Evolutionary conservation across 1,140 invertebrate species (phyloP).

Genomic region (Leguminivora glycinivorella): DNA sequence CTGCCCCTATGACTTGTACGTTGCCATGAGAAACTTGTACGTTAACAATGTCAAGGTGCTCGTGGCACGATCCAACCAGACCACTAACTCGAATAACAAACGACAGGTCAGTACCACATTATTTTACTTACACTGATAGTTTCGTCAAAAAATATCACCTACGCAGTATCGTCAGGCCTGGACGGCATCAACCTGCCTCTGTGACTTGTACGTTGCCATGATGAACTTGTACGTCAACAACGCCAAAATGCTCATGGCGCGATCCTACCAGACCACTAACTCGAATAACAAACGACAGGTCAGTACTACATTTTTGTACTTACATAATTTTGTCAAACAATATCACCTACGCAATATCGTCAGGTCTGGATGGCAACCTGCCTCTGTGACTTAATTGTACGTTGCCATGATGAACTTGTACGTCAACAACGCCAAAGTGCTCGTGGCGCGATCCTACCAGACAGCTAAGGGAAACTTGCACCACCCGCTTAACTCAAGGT

Average conservation of each 20-base stretch:
- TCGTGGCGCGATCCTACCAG: constrained; percentile 85
- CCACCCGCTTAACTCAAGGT: constrained; percentile 85
- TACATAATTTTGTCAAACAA: neutral
- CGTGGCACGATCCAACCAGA: constrained; percentile 84
- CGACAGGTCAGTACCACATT: constrained; percentile 82
- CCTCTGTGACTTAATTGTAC: constrained; percentile 89
- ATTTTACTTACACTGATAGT: neutral
- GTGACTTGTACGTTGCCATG: constrained; percentile 85
- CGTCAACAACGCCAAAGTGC: constrained; percentile 89
- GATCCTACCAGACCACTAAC: constrained; percentile 84
- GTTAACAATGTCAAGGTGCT: constrained; percentile 90
- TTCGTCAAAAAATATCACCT: constrained; percentile 30
- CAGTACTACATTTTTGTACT: constrained; percentile 39
- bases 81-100: constrained; percentile 80
- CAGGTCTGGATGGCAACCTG: constrained; percentile 88
- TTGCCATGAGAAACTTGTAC: constrained; percentile 84
- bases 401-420: constrained; percentile 84
- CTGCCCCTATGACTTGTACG: constrained; percentile 90
- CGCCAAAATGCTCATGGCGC: constrained; percentile 84
- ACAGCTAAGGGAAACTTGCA: constrained; percentile 81
- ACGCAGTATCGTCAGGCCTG: constrained; percentile 85
- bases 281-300: constrained; percentile 84
- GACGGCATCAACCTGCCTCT: constrained; percentile 89
- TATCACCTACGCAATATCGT: constrained; percentile 79
- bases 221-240: constrained; percentile 90